phyloP scores from a whole-genome alignment of 2,888 invertebrate genomes.

The Drosophila quinaria region DNA sequence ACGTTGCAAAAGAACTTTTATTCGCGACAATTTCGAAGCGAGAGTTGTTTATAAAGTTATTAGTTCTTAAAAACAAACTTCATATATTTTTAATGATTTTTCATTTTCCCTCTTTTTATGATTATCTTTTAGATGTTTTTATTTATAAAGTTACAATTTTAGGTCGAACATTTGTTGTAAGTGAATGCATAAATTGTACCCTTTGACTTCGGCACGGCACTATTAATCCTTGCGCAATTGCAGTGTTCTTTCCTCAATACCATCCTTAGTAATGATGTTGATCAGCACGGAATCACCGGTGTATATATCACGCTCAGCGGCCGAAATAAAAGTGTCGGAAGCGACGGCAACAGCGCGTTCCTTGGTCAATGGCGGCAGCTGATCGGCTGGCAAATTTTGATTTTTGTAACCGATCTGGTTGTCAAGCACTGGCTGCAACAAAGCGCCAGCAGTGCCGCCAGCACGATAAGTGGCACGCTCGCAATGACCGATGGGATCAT shows the following conservation, averaged over 20 bases:
- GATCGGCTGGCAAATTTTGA: conserved; percentile 87
- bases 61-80: neutral
- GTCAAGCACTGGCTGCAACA: conserved; percentile 97
- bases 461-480: conserved; percentile 94
- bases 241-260: conserved; percentile 90
- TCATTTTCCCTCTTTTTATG: neutral
- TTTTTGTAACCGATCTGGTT: conserved; percentile 98
- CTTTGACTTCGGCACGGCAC: conserved; percentile 2
- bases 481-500: conserved; percentile 98
- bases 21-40: neutral
- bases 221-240: conserved; percentile 94
- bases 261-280: conserved; percentile 94
- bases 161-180: conserved; percentile 40
- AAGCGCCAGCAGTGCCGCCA: conserved; percentile 95
- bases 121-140: conserved; percentile 52
- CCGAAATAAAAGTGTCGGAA: conserved; percentile 98
- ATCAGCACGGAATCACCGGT: conserved; percentile 97
- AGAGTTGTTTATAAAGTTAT: neutral
- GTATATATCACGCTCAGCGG: conserved; percentile 98
- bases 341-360: conserved; percentile 94
- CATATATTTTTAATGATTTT: neutral
- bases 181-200: conserved; percentile 31
- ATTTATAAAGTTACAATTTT: conserved; percentile 62
- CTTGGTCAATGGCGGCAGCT: conserved; percentile 88
- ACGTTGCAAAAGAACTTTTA: neutral